A percentile compares a stretch with the other conserved stretches of the same genome.
Evolutionary conservation across 1,140 invertebrate genomes (phyloP).

Genomic region (Sitophilus oryzae): DNA sequence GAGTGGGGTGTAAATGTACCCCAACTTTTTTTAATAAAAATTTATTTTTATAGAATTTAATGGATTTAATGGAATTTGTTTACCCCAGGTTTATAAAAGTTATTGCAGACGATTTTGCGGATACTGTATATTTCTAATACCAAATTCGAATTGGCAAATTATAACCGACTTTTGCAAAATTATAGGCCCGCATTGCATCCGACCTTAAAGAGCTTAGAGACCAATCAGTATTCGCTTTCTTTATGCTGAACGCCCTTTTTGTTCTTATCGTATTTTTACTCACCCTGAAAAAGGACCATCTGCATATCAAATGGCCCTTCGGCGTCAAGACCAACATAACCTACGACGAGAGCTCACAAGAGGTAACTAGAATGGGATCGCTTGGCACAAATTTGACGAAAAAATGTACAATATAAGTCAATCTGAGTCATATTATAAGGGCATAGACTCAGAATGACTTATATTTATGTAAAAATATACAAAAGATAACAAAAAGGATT

Average conservation of each 20-base stretch:
- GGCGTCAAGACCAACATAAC: slow-evolving; percentile 92
- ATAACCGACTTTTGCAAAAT: slow-evolving; percentile 32
- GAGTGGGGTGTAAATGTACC: too few relatives aligned
- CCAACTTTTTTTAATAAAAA: too few relatives aligned
- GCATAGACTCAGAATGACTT: too few relatives aligned
- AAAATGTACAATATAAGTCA: background rate
- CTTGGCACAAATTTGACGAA: slow-evolving; percentile 32
- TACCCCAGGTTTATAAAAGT: too few relatives aligned
- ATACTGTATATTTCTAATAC: too few relatives aligned
- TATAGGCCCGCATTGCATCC: slow-evolving; percentile 80
- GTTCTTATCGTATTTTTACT: slow-evolving; percentile 96
- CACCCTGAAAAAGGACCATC: slow-evolving; percentile 91
- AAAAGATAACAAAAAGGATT: too few relatives aligned
- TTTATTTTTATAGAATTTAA: too few relatives aligned
- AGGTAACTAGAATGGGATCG: slow-evolving; percentile 61
- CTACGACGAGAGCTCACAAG: slow-evolving; percentile 77
- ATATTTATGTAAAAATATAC: too few relatives aligned
- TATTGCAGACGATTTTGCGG: too few relatives aligned
- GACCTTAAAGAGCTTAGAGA: slow-evolving; percentile 91
- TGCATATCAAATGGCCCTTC: slow-evolving; percentile 90
- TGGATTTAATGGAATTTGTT: too few relatives aligned
- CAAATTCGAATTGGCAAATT: too few relatives aligned
- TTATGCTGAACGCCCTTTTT: slow-evolving; percentile 97
- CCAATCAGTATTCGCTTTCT: slow-evolving; percentile 91
- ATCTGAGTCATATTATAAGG: too few relatives aligned